phyloP scores from a whole-genome alignment of 2,888 invertebrate species.

The Mesorhabditis belari region DNA sequence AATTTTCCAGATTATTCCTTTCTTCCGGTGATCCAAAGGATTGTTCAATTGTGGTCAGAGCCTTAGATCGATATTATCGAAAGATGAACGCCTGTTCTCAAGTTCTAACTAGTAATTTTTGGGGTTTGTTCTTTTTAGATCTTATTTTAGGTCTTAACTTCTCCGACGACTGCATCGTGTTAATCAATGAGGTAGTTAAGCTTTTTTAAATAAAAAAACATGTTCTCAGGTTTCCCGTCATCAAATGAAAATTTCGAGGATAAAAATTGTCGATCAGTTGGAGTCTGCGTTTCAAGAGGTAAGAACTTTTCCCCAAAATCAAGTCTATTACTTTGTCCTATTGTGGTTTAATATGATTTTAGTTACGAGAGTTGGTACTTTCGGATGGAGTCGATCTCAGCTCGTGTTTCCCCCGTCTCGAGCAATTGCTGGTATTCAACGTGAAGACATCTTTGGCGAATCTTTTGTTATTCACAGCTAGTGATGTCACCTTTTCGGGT shows the following conservation, averaged over 20 bases:
- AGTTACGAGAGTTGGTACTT: constrained; percentile 3
- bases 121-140: background rate
- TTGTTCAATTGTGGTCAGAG: constrained; percentile 45
- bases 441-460: constrained; percentile 50
- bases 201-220: background rate
- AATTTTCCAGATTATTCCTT: constrained; percentile 21
- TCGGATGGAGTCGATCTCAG: constrained; percentile 8
- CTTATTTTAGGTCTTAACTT: background rate
- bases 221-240: constrained; percentile 29
- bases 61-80: constrained; percentile 50
- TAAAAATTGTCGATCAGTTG: constrained; percentile 24
- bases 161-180: background rate
- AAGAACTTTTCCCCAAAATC: background rate
- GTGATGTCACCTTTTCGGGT: constrained; percentile 47
- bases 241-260: constrained; percentile 37
- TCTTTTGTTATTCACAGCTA: constrained; percentile 49
- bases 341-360: too few relatives aligned
- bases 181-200: background rate
- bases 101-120: constrained; percentile 17
- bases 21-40: constrained; percentile 36
- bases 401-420: constrained; percentile 24
- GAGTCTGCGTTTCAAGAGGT: constrained; percentile 23
- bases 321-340: background rate
- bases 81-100: constrained; percentile 34
- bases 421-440: constrained; percentile 39